These are phyloP conservation scores for Apteryx mantelli DNA, from an alignment of 2,113 vertebrate genomes.

Conservation along the genomic window DNA sequence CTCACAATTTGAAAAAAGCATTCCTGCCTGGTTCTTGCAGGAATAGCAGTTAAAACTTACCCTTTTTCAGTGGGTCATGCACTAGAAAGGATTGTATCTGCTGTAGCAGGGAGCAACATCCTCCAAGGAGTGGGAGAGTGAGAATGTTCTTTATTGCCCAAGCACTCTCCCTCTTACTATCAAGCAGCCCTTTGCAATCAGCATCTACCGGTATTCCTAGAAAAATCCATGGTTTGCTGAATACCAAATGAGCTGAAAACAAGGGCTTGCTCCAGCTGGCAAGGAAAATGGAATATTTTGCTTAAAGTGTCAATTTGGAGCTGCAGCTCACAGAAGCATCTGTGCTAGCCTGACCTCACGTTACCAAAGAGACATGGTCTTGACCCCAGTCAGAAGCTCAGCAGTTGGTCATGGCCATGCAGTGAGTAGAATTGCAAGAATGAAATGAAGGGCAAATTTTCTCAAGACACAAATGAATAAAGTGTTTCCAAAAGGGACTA, in stretches of 20 bases:
- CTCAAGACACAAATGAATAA: background rate
- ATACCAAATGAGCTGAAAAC: constrained; percentile 22
- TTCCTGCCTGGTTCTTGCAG: background rate
- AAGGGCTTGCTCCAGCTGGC: constrained; percentile 62
- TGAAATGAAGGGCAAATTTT: background rate
- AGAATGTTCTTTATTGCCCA: background rate
- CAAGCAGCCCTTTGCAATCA: constrained; percentile 21
- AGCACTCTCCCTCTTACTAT: background rate
- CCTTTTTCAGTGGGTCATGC: background rate
- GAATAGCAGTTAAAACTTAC: background rate
- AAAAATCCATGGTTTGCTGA: constrained; percentile 18
- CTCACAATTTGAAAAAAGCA: background rate
- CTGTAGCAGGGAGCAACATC: background rate
- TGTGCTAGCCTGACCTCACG: background rate
- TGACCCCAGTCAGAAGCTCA: background rate
- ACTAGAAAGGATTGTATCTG: background rate
- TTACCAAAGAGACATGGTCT: background rate
- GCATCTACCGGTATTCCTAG: constrained; percentile 58
- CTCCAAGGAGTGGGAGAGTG: background rate
- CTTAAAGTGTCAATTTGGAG: constrained; percentile 19
- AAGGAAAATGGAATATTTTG: constrained; percentile 49
- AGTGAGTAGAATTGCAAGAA: background rate
- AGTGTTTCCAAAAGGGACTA: accelerated
- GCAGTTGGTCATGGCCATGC: background rate
- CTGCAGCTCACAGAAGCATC: constrained; percentile 13